phyloP scores from a whole-genome alignment of 2,888 invertebrate genomes.

The Tineola bisselliella region DNA sequence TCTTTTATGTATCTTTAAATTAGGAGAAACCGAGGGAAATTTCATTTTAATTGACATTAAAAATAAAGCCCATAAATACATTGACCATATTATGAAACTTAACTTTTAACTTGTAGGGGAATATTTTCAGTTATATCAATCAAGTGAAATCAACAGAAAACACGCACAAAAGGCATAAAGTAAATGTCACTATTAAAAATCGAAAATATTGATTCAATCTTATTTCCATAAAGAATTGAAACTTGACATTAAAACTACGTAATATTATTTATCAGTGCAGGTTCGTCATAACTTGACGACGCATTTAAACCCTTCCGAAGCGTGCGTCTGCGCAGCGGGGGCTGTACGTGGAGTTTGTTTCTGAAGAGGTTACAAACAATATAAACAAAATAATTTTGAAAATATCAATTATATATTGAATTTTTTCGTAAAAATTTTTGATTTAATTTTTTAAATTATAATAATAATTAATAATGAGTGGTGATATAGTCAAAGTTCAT shows the following conservation, averaged over 20 bases:
- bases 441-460: too few species aligned
- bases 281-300: conserved; percentile 7
- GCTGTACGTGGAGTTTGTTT: background rate
- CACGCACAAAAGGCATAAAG: background rate
- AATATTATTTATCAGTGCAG: conserved; percentile 10
- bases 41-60: too few species aligned
- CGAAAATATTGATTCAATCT: conserved; percentile 8
- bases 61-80: background rate
- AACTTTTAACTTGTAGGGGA: too few species aligned
- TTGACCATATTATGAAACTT: background rate
- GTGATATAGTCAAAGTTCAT: too few species aligned
- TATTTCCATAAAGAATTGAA: conserved; percentile 12
- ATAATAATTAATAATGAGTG: too few species aligned
- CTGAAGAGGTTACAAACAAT: background rate
- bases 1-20: background rate
- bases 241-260: conserved; percentile 8
- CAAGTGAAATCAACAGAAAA: background rate
- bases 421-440: too few species aligned
- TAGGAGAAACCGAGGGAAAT: background rate
- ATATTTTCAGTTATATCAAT: background rate
- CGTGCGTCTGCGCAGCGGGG: conserved; percentile 2
- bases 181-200: background rate
- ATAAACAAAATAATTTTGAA: too few species aligned
- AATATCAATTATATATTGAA: too few species aligned
- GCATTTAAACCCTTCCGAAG: conserved; percentile 9